These are phyloP conservation scores for Kryptopterus vitreolus DNA, from an alignment of 2,797 vertebrate genomes.

Conservation along the genomic window DNA sequence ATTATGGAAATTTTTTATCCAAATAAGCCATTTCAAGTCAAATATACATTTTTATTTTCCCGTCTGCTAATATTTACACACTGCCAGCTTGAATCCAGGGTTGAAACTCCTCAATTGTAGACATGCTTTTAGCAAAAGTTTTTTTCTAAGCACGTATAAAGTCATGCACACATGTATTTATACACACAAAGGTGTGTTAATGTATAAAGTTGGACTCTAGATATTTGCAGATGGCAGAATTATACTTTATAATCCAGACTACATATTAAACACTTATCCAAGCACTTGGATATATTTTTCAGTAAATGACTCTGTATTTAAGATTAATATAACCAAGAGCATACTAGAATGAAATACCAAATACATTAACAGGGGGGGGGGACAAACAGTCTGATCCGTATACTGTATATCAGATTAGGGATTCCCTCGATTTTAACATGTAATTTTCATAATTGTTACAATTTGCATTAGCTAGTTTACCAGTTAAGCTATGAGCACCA, in stretches of 20 bases:
- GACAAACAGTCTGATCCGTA: neutral
- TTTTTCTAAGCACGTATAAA: too few relatives aligned
- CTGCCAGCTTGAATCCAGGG: neutral
- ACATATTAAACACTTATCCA: too few relatives aligned
- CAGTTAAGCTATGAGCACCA: too few relatives aligned
- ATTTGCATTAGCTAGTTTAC: too few relatives aligned
- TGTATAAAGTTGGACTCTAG: neutral
- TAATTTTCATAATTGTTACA: neutral
- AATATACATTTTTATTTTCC: neutral
- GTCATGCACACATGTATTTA: neutral
- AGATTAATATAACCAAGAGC: neutral
- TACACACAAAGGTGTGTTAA: neutral
- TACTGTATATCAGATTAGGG: neutral
- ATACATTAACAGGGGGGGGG: too few relatives aligned
- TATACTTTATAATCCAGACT: neutral
- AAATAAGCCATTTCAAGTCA: neutral
- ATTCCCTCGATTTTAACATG: neutral
- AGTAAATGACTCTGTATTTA: neutral
- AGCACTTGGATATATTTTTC: too few relatives aligned
- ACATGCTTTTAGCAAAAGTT: neutral
- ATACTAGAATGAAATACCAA: too few relatives aligned
- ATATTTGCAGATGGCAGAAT: neutral
- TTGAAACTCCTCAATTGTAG: neutral
- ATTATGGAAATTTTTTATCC: slow-evolving; percentile 3
- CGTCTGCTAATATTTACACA: neutral